Conservation (phyloP, 2,888 invertebrate species). For the Prenolepis imparis region DNA sequence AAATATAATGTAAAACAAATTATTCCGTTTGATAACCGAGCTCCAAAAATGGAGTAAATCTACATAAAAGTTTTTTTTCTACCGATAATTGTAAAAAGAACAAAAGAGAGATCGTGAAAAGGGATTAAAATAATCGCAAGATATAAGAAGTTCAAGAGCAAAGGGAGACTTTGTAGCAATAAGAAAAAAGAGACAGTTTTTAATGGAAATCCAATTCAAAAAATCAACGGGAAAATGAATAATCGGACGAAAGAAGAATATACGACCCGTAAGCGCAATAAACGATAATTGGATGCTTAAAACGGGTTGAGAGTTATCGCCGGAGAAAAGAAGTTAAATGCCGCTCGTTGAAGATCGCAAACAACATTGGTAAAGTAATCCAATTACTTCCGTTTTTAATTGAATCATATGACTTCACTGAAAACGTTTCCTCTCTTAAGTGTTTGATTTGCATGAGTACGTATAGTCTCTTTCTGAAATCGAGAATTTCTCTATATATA, state of each 20-base stretch:
- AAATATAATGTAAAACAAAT: neutral
- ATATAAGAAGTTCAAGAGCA: neutral
- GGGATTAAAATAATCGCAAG: constrained; percentile 36
- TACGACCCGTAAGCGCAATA: constrained; percentile 34
- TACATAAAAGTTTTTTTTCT: neutral
- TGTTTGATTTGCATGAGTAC: constrained; percentile 14
- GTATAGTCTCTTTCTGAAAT: neutral
- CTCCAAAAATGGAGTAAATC: constrained; percentile 9
- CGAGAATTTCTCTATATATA: neutral
- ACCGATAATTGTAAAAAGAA: constrained; percentile 1
- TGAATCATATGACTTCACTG: constrained; percentile 28
- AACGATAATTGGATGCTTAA: constrained; percentile 56
- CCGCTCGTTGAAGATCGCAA: constrained; percentile 33
- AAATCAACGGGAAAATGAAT: constrained; percentile 36
- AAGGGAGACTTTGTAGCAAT: neutral
- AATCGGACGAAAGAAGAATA: constrained; percentile 24
- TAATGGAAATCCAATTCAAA: constrained; percentile 41
- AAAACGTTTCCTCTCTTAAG: neutral
- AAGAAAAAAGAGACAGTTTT: neutral
- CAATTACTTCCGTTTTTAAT: constrained; percentile 46
- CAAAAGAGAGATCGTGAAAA: neutral
- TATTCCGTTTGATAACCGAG: neutral
- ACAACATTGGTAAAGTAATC: constrained; percentile 41
- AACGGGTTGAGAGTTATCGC: constrained; percentile 40
- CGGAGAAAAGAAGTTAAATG: constrained; percentile 46